Conservation (phyloP, 2,888 invertebrate species). For the Drosophila suboccidentalis region DNA sequence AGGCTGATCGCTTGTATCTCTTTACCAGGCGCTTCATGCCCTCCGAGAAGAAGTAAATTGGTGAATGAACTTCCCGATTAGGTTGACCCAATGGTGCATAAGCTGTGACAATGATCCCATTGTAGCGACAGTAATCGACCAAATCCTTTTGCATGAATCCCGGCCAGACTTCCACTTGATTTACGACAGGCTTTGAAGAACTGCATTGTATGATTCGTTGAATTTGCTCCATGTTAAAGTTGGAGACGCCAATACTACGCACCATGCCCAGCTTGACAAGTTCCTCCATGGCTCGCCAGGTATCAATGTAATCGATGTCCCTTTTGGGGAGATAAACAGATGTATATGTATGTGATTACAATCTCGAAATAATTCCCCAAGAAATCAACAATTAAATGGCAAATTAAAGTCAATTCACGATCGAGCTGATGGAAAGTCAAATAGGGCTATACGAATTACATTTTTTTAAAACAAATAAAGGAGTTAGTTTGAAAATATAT, state of each 20-base stretch:
- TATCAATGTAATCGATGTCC: slow-evolving; percentile 86
- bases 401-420: too few species aligned
- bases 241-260: slow-evolving; percentile 83
- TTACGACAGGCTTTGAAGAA: slow-evolving; percentile 81
- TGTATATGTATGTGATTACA: too few species aligned
- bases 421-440: too few species aligned
- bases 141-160: slow-evolving; percentile 86
- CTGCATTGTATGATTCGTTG: slow-evolving; percentile 80
- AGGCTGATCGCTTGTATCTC: slow-evolving; percentile 88
- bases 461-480: too few species aligned
- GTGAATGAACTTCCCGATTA: slow-evolving; percentile 87
- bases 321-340: slow-evolving; percentile 19
- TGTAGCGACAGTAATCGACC: slow-evolving; percentile 89
- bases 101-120: slow-evolving; percentile 89
- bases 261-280: slow-evolving; percentile 79
- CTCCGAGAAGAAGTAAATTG: slow-evolving; percentile 84
- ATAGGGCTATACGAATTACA: too few species aligned
- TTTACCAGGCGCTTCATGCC: slow-evolving; percentile 87
- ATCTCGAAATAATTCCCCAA: too few species aligned
- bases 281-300: slow-evolving; percentile 83
- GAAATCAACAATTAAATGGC: too few species aligned
- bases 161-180: slow-evolving; percentile 84
- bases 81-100: slow-evolving; percentile 91
- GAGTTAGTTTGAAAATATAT: not conserved
- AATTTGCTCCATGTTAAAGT: slow-evolving; percentile 83